Evolutionary conservation across 2,113 vertebrate species (phyloP).

Genomic region (Phrynosoma blainvillii): DNA sequence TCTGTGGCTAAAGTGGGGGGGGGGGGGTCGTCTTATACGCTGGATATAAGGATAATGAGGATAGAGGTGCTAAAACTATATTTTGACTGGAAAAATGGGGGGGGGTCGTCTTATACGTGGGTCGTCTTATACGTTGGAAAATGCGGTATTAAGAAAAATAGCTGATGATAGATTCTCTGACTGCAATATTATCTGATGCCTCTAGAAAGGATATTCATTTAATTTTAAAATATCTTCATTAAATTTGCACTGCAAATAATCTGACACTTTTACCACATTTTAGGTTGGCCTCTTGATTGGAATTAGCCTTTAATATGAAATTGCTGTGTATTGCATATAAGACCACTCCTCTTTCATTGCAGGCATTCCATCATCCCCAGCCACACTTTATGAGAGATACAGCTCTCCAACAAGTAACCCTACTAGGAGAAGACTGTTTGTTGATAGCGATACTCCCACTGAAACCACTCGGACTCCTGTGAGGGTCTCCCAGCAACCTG

Average conservation of each 20-base stretch:
- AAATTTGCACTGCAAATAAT: background rate
- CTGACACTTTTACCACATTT: background rate
- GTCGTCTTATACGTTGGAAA: no score
- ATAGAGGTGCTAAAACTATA: no score
- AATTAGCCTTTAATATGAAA: background rate
- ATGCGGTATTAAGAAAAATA: no score
- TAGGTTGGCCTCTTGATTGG: background rate
- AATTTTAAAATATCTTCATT: background rate
- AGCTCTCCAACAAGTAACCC: conserved; percentile 81
- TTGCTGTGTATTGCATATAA: no score
- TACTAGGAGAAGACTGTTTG: conserved; percentile 80
- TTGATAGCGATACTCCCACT: conserved; percentile 57
- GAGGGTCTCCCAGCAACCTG: conserved; percentile 67
- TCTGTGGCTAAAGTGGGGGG: no score
- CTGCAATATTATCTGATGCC: background rate
- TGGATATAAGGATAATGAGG: no score
- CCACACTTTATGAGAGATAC: conserved; percentile 83
- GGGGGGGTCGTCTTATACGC: no score
- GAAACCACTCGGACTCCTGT: conserved; percentile 54
- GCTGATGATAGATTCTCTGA: no score
- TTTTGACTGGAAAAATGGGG: no score
- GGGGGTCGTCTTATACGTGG: no score
- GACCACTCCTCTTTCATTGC: rapidly evolving
- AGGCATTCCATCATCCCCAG: conserved; percentile 73
- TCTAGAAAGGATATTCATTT: background rate